Conservation (phyloP, 2,797 vertebrate species). For the Sphenodon punctatus region DNA sequence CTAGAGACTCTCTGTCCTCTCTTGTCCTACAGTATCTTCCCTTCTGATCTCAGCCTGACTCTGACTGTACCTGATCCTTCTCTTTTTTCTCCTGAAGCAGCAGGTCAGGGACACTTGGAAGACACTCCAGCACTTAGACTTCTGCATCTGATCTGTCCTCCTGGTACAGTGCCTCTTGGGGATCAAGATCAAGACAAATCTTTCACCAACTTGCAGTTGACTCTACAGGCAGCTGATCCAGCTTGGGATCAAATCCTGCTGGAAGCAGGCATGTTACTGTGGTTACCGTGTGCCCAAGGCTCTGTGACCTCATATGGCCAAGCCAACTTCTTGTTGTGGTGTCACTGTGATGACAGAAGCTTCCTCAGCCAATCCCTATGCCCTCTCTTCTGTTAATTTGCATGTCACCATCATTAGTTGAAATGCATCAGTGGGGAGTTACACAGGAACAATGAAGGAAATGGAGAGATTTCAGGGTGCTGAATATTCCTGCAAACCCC, state of each 20-base stretch:
- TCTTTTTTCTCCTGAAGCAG: background rate
- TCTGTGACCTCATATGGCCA: background rate
- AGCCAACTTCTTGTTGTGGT: no score
- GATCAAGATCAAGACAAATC: background rate
- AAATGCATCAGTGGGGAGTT: background rate
- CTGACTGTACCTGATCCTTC: no score
- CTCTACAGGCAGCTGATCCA: background rate
- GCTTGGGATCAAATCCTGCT: background rate
- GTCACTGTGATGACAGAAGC: constrained; percentile 14
- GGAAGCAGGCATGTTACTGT: background rate
- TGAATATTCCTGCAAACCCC: background rate
- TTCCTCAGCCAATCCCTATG: background rate
- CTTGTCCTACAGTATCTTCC: no score
- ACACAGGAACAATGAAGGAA: background rate
- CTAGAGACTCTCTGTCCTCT: no score
- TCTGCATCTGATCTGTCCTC: background rate
- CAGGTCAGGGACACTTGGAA: background rate
- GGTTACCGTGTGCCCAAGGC: no score
- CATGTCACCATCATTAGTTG: background rate
- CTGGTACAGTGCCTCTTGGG: background rate
- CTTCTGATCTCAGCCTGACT: no score
- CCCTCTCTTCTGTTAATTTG: background rate
- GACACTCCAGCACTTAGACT: background rate
- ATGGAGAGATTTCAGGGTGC: background rate
- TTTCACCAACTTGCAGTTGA: background rate